phyloP scores from a whole-genome alignment of 30 jellyfish, hydroid and myxozoan species.

The Hydractinia symbiolongicarpus region DNA sequence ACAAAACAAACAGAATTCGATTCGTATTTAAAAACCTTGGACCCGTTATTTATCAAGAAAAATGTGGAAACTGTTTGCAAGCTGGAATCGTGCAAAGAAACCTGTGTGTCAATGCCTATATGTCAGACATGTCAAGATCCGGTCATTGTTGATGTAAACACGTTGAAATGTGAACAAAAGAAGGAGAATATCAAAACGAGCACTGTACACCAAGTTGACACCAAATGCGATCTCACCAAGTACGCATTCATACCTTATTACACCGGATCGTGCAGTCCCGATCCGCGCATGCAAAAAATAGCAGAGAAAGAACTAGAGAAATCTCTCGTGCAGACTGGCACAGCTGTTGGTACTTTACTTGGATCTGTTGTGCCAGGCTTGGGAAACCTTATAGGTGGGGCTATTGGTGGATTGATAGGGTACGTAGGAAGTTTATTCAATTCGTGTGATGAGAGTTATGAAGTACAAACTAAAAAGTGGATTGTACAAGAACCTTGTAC shows the following conservation, averaged over 20 bases:
- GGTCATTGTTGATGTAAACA: background rate
- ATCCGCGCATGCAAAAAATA: background rate
- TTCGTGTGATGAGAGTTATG: constrained; percentile 33
- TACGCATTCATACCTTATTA: background rate
- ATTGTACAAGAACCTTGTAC: constrained; percentile 32
- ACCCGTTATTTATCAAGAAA: background rate
- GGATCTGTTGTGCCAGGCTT: background rate
- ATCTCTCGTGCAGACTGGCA: background rate
- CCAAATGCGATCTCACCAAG: background rate
- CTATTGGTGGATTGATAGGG: background rate
- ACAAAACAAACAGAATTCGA: too few species aligned
- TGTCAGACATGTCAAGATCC: background rate
- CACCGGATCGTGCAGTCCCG: background rate
- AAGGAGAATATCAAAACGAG: background rate
- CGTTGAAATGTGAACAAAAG: background rate
- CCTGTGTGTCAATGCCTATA: background rate
- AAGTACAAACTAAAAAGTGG: background rate
- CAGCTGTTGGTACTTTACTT: background rate
- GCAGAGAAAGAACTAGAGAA: background rate
- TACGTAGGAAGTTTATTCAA: background rate
- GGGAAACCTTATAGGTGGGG: background rate
- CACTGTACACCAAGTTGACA: background rate
- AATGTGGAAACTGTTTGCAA: background rate
- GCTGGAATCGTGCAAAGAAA: background rate
- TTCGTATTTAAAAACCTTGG: background rate